Conservation (phyloP, 2,797 vertebrate genomes). For the Neostethus bicornis region DNA sequence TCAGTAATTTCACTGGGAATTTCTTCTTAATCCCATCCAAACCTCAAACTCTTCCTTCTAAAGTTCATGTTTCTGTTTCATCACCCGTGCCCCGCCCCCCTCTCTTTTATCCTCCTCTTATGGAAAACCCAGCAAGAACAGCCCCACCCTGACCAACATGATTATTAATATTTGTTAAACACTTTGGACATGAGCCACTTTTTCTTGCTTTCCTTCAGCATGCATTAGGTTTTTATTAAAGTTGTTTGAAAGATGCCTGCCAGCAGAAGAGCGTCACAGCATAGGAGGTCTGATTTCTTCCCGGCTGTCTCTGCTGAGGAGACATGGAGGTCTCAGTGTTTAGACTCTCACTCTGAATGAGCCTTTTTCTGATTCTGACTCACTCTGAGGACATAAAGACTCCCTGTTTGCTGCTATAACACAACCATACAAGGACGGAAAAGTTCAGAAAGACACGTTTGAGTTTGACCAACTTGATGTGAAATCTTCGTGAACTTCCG, state of each 20-base stretch:
- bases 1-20: constrained; percentile 78
- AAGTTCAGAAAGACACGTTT: constrained; percentile 29
- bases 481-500: not conserved
- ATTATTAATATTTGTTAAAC: constrained; percentile 39
- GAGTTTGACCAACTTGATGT: constrained; percentile 16
- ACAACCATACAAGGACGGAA: constrained; percentile 38
- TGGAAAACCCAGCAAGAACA: constrained; percentile 67
- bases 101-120: constrained; percentile 49
- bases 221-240: constrained; percentile 26
- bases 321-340: constrained; percentile 67
- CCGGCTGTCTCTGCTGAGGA: constrained; percentile 40
- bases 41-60: constrained; percentile 73
- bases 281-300: constrained; percentile 41
- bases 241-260: constrained; percentile 18
- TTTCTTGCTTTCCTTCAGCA: constrained; percentile 9
- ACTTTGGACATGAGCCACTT: constrained; percentile 12
- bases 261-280: constrained; percentile 5
- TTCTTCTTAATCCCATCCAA: constrained; percentile 75
- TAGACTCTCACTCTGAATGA: constrained; percentile 67
- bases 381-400: constrained; percentile 73
- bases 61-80: constrained; percentile 61
- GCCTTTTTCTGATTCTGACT: constrained; percentile 71
- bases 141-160: constrained; percentile 65
- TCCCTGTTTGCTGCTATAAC: constrained; percentile 60
- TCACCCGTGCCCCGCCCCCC: constrained; percentile 55